Evolutionary conservation across 2,797 vertebrate genomes (phyloP).

Genomic region (Cynodonichthys magdalenae): DNA sequence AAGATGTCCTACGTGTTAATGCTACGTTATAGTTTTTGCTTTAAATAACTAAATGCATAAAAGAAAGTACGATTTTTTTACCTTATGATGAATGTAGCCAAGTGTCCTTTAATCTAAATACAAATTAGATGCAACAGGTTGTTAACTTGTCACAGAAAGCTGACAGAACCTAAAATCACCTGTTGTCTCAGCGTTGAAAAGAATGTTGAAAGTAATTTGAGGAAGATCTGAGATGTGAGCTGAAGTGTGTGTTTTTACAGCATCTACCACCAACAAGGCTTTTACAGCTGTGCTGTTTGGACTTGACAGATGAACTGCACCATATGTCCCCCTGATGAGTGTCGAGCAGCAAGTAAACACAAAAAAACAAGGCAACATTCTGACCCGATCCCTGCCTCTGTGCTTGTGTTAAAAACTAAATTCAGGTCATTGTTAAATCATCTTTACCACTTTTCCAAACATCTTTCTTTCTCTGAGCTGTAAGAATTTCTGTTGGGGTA

Average conservation of each 20-base stretch:
- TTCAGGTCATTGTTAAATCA: background rate
- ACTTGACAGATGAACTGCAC: slow-evolving; percentile 62
- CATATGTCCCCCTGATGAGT: slow-evolving; percentile 54
- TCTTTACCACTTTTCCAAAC: slow-evolving; percentile 7
- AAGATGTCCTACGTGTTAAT: background rate
- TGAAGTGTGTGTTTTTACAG: slow-evolving; percentile 55
- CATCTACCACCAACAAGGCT: slow-evolving; percentile 63
- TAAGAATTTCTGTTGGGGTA: slow-evolving; percentile 1
- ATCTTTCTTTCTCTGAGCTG: background rate
- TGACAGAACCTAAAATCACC: slow-evolving; percentile 5
- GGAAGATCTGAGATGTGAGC: slow-evolving; percentile 28
- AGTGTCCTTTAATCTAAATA: background rate
- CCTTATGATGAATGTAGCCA: background rate
- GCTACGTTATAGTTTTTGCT: background rate
- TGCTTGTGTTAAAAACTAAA: slow-evolving; percentile 1
- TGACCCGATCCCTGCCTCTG: slow-evolving; percentile 30
- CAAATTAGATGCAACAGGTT: slow-evolving; percentile 2
- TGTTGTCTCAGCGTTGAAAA: background rate
- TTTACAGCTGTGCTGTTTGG: slow-evolving; percentile 67
- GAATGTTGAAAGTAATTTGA: slow-evolving; percentile 9
- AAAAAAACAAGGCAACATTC: slow-evolving; percentile 48
- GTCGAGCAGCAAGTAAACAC: slow-evolving; percentile 56
- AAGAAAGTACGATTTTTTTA: background rate
- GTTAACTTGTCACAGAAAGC: slow-evolving; percentile 1
- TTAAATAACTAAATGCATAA: background rate